These are phyloP conservation scores for Gryllus longicercus DNA, from an alignment of 2,888 invertebrate genomes.

Conservation along the genomic window DNA sequence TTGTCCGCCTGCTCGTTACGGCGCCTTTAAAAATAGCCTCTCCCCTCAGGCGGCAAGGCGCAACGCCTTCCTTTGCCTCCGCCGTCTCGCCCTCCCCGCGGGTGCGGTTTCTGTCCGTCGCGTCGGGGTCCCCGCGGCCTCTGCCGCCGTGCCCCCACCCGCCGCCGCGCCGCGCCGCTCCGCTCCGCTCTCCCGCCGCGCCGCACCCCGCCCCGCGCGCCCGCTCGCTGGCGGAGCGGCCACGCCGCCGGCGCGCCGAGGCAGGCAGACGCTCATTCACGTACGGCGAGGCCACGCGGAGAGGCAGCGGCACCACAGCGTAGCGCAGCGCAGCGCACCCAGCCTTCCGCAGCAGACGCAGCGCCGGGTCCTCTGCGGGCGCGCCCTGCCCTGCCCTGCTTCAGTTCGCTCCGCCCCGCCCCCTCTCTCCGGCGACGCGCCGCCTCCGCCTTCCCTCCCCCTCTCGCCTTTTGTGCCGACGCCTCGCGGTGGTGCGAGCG, in stretches of 20 bases:
- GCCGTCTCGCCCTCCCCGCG: neutral
- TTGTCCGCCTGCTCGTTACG: neutral
- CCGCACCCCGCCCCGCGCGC: neutral
- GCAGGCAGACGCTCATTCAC: neutral
- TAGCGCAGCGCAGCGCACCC: neutral
- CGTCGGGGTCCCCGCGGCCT: neutral
- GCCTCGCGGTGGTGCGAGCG: neutral
- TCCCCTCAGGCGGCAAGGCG: neutral
- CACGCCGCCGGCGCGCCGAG: neutral
- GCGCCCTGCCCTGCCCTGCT: no score
- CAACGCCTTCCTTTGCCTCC: neutral
- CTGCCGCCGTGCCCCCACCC: neutral
- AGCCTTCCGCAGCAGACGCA: neutral
- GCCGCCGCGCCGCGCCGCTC: neutral
- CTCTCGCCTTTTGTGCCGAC: neutral
- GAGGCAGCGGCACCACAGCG: neutral
- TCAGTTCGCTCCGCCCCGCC: neutral
- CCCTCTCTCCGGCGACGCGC: neutral
- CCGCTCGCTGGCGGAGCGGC: neutral
- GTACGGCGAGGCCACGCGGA: neutral
- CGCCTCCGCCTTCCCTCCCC: neutral
- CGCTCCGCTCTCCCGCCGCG: neutral
- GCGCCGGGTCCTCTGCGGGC: neutral
- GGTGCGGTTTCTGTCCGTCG: neutral
- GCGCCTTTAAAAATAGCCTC: constrained; percentile 17